These are phyloP conservation scores for Hydropsyche betteni DNA, from an alignment of 2,888 invertebrate species.

Conservation along the genomic window DNA sequence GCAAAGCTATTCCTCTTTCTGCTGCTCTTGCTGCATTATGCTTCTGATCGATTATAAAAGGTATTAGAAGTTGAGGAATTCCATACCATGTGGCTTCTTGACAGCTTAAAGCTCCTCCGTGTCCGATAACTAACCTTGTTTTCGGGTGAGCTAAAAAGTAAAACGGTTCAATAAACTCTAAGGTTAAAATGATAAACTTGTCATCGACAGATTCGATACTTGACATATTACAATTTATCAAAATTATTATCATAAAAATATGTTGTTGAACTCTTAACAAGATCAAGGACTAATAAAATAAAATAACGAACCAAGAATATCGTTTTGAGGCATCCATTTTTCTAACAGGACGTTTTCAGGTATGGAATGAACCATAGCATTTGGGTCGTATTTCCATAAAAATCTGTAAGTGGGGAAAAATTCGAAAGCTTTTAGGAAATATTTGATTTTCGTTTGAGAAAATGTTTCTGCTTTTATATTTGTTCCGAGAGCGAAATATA, in stretches of 20 bases:
- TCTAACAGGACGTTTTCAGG: constrained; percentile 59
- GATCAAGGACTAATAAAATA: not conserved
- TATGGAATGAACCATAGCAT: constrained; percentile 38
- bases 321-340: constrained; percentile 64
- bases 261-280: too few relatives aligned
- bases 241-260: too few relatives aligned
- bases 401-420: constrained; percentile 46
- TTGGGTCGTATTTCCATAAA: constrained; percentile 49
- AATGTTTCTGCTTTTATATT: constrained; percentile 50
- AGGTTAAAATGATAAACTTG: too few relatives aligned
- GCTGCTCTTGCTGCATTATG: constrained; percentile 48
- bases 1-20: constrained; percentile 48
- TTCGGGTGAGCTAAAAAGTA: constrained; percentile 43
- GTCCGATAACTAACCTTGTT: constrained; percentile 45
- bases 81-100: constrained; percentile 50
- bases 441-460: constrained; percentile 42
- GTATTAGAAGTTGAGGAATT: constrained; percentile 48
- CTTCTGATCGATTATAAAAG: constrained; percentile 51
- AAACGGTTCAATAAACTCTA: not conserved
- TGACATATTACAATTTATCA: too few relatives aligned
- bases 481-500: constrained; percentile 50
- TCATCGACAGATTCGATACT: too few relatives aligned
- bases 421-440: constrained; percentile 47
- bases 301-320: constrained; percentile 56
- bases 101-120: constrained; percentile 49